phyloP scores from a whole-genome alignment of 2,113 vertebrate species.

The Calidris pygmaea region DNA sequence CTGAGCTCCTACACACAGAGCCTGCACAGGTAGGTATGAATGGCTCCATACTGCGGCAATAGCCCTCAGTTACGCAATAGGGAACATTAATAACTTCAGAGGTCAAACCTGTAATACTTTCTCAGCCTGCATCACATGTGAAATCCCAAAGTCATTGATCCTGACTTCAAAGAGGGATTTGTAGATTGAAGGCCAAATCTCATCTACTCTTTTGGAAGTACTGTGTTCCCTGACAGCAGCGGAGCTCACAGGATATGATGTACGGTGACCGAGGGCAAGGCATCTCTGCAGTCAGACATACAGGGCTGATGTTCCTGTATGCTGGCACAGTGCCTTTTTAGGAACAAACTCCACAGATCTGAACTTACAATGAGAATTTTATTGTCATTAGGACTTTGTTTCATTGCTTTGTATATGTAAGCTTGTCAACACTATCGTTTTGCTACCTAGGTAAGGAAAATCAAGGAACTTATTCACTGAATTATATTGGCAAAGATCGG shows the following conservation, averaged over 20 bases:
- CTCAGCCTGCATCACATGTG: background rate
- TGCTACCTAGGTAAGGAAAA: constrained; percentile 21
- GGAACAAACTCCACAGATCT: background rate
- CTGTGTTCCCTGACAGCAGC: background rate
- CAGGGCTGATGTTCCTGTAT: background rate
- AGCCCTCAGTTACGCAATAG: background rate
- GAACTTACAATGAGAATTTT: background rate
- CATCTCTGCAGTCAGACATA: background rate
- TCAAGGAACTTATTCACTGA: background rate
- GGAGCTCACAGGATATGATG: background rate
- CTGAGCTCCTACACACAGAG: background rate
- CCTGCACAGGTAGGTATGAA: background rate
- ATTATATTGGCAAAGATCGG: background rate
- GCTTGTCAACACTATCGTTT: background rate
- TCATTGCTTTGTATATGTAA: background rate
- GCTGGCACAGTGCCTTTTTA: background rate
- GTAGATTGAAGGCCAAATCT: background rate
- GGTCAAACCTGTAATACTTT: background rate
- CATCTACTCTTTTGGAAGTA: background rate
- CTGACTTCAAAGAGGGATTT: background rate
- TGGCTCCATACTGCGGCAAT: accelerated
- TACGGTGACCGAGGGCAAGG: accelerated
- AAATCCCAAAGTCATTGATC: background rate
- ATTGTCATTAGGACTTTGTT: background rate
- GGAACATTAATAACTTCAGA: background rate